Evolutionary conservation across 2,888 invertebrate species (phyloP), one percentile per base, ranked within the genome.

Genomic region (Drosophila birchii): DNA sequence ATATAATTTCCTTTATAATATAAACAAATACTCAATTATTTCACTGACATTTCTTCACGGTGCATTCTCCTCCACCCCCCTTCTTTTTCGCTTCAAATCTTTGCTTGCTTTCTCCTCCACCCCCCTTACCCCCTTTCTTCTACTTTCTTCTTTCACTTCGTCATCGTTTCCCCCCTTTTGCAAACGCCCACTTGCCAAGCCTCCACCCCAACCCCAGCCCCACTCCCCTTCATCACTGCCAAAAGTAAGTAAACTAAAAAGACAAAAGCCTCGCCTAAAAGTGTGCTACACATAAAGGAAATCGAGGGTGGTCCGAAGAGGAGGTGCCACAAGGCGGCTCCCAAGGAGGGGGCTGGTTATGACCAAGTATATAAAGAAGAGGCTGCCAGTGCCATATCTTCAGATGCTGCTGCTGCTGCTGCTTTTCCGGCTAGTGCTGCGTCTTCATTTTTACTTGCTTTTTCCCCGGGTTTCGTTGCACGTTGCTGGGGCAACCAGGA

Each of bases 221-320:
- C 43, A 6, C 45, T 26, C 26, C 4, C 43, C 16, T 29, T 43
- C 18, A n/a, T 53, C 44, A 11, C 56, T 57, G 59, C 32, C 58
- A 73, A 67, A 54, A 75, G 71, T 72, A 76, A 67, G 76, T 72
- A 68, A 61, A 73, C 79, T 80, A 88, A 79, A 69, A 86, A 86
- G 87, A 88, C 88, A 88, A 88, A 86, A 78, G 81, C 80, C 75
- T 80, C 79, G 86, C 79, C 88, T 86, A 81, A 85, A 85, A 85
- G 78, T 85, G 76, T 79, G 85, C 86, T 85, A 85, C 85, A 88
- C 79, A 80, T 88, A 86, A 75, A 43, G 58, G 51, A 70, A 70
- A 54, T 53, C 83, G 80, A 71, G 60, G 60, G 51, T 34, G 18
- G 38, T 29, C 51, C 34, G 23, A 47, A 26, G 47, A 23, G 57